Evolutionary conservation across 2,113 vertebrate species (phyloP).

Genomic region (Holacanthus passer): DNA sequence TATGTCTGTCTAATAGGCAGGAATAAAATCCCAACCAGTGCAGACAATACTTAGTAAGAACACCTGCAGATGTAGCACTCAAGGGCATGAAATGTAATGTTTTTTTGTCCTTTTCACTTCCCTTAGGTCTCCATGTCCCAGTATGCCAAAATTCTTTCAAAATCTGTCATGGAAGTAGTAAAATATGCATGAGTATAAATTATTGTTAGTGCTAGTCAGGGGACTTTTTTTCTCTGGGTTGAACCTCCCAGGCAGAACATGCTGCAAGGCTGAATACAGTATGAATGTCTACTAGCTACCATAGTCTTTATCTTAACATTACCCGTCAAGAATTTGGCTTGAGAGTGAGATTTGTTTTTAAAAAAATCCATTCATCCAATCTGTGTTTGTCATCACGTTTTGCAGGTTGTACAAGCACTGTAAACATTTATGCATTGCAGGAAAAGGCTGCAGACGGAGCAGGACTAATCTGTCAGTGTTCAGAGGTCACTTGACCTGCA

Average conservation of each 20-base stretch:
- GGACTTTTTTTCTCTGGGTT: neutral
- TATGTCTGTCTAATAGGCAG: neutral
- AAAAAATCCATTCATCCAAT: too few relatives aligned
- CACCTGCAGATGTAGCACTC: conserved; percentile 25
- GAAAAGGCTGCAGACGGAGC: neutral
- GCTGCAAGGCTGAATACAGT: neutral
- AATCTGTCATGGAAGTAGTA: neutral
- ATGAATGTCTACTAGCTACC: neutral
- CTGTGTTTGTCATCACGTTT: neutral
- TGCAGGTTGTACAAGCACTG: neutral
- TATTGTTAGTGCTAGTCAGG: neutral
- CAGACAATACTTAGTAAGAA: conserved; percentile 8
- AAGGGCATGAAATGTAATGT: neutral
- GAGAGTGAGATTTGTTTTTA: neutral
- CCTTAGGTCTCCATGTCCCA: neutral
- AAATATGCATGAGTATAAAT: neutral
- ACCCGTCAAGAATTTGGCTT: neutral
- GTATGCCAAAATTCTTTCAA: neutral
- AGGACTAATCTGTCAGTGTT: conserved; percentile 7
- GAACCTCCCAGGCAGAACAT: neutral
- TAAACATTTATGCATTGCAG: neutral
- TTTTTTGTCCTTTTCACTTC: neutral
- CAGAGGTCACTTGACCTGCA: conserved; percentile 68
- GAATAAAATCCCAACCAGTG: neutral
- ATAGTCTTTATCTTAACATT: neutral